phyloP scores from a whole-genome alignment of 2,888 invertebrate species.

The Calameuta idolon region DNA sequence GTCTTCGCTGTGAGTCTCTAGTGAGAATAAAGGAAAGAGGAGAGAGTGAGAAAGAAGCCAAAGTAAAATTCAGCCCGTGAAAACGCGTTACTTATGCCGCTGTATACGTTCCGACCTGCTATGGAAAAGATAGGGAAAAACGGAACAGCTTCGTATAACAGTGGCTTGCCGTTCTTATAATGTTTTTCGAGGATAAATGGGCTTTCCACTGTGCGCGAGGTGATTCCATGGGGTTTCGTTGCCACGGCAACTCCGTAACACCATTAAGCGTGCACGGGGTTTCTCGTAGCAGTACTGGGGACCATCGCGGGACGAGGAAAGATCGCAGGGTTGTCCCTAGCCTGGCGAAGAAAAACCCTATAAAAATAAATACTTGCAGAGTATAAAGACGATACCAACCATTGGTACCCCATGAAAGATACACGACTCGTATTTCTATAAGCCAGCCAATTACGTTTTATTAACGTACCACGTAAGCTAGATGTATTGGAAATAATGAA shows the following conservation, averaged over 20 bases:
- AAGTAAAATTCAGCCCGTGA: not conserved
- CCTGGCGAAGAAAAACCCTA: conserved; percentile 50
- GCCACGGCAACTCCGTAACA: conserved; percentile 65
- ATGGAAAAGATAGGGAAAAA: not conserved
- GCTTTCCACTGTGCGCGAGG: conserved; percentile 54
- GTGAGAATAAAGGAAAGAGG: not conserved
- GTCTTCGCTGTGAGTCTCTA: not conserved
- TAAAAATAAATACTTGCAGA: conserved; percentile 63
- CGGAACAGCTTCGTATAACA: conserved; percentile 7
- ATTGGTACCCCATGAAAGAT: not conserved
- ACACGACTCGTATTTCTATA: not conserved
- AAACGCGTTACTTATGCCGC: not conserved
- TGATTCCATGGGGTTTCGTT: conserved; percentile 63
- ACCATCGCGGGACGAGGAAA: not conserved
- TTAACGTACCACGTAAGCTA: not conserved
- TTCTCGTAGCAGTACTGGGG: conserved; percentile 27
- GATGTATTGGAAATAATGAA: not conserved
- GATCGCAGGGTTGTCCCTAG: not conserved
- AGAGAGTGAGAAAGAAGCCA: not conserved
- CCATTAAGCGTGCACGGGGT: conserved; percentile 62
- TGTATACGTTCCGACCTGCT: not conserved
- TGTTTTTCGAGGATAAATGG: conserved; percentile 67
- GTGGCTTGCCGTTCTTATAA: conserved; percentile 57
- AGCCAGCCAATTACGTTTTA: not conserved
- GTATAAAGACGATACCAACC: conserved; percentile 46